phyloP scores from a whole-genome alignment of 2,113 vertebrate genomes.

The Chloropsis cyanopogon region DNA sequence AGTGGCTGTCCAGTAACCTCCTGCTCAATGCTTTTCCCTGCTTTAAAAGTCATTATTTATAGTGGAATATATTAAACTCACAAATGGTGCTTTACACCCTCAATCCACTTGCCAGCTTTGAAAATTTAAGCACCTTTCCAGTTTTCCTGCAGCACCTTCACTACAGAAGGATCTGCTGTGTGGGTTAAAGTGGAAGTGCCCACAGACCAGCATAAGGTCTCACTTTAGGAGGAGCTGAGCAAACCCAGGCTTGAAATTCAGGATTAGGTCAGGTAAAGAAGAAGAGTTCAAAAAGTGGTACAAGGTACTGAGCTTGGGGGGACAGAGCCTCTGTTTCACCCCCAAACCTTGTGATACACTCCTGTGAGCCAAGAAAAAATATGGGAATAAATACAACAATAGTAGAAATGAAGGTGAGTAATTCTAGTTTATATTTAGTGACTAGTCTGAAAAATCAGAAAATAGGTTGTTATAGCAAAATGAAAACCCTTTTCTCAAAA shows the following conservation, averaged over 20 bases:
- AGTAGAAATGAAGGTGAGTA: not conserved
- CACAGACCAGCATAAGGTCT: accelerated
- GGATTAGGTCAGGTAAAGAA: not conserved
- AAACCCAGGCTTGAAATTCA: not conserved
- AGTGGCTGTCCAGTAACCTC: not conserved
- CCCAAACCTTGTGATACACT: not conserved
- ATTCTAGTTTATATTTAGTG: not conserved
- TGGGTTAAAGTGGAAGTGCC: not conserved
- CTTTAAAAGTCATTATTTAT: not conserved
- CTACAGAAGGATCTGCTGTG: not conserved
- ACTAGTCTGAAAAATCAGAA: not conserved
- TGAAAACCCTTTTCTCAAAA: not conserved
- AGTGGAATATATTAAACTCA: not conserved
- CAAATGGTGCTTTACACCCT: not conserved
- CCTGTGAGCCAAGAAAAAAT: not conserved
- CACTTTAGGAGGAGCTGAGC: not conserved
- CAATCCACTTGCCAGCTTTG: not conserved
- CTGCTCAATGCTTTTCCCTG: not conserved
- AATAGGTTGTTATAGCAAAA: not conserved
- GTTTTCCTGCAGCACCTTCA: not conserved
- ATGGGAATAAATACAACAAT: not conserved
- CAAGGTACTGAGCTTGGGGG: accelerated
- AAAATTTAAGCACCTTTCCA: not conserved
- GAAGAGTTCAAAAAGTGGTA: not conserved
- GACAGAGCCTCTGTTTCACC: not conserved